A percentile compares a stretch with the other conserved stretches of the same genome.
Conservation (phyloP, 2,888 invertebrate species). For the Petrolisthes manimaculis region DNA sequence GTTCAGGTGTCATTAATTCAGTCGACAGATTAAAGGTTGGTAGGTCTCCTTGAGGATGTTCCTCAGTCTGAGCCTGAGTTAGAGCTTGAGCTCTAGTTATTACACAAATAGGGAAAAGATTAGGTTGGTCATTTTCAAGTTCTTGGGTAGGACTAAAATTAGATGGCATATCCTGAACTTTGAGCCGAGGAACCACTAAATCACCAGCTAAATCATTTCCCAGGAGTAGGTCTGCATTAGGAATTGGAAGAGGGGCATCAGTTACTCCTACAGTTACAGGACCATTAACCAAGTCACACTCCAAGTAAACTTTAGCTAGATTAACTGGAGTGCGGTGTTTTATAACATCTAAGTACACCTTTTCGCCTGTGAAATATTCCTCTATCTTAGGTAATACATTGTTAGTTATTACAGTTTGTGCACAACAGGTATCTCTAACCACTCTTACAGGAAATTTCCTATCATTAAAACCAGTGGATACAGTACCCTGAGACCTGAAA, state of each 20-base stretch:
- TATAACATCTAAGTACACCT: slow-evolving; percentile 7
- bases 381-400: not conserved
- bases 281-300: slow-evolving; percentile 14
- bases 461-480: not conserved
- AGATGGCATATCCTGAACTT: not conserved
- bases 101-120: not conserved
- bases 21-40: not conserved
- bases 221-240: not conserved
- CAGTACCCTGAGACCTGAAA: slow-evolving; percentile 21
- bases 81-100: slow-evolving; percentile 6
- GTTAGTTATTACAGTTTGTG: slow-evolving; percentile 1
- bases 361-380: slow-evolving; percentile 10
- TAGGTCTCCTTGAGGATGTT: not conserved
- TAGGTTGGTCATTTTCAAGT: not conserved
- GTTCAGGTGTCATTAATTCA: no score
- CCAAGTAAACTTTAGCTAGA: slow-evolving; percentile 8
- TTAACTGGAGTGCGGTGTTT: not conserved
- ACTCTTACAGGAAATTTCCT: not conserved
- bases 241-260: slow-evolving; percentile 5
- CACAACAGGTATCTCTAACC: slow-evolving; percentile 12
- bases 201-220: slow-evolving; percentile 15
- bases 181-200: not conserved
- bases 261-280: slow-evolving; percentile 7
- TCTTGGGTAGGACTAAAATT: not conserved
- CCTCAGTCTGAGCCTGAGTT: not conserved